These are phyloP conservation scores for Onychomys leucogaster DNA, from an alignment of 2,797 vertebrate genomes.

Conservation along the genomic window DNA sequence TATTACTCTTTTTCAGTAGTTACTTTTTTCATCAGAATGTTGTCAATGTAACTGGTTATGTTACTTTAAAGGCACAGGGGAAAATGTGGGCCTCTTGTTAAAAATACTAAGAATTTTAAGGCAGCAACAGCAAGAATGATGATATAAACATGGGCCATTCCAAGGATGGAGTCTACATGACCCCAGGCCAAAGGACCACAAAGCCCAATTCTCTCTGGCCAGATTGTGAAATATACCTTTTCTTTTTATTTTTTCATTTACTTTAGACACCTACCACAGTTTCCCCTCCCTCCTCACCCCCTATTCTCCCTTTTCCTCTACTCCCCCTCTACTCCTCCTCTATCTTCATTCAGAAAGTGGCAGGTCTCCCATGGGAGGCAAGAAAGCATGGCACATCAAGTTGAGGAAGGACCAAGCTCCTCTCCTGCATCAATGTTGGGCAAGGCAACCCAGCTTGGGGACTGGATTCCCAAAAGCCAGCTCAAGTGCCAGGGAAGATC, in stretches of 20 bases:
- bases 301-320: background rate
- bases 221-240: background rate
- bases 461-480: background rate
- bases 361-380: background rate
- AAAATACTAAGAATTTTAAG: conserved; percentile 37
- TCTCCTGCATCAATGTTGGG: background rate
- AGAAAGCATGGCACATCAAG: background rate
- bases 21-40: background rate
- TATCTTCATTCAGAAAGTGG: background rate
- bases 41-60: background rate
- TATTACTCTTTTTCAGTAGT: background rate
- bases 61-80: background rate
- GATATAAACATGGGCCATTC: background rate
- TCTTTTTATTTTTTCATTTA: background rate
- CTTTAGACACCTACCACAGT: background rate
- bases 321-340: background rate
- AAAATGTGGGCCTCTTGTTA: background rate
- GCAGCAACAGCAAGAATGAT: background rate
- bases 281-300: background rate
- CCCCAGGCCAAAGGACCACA: background rate
- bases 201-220: background rate
- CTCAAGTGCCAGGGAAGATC: background rate
- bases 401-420: background rate
- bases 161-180: background rate
- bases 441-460: background rate